phyloP scores from a whole-genome alignment of 2,113 vertebrate species.

The Drymodes brunneopygia region DNA sequence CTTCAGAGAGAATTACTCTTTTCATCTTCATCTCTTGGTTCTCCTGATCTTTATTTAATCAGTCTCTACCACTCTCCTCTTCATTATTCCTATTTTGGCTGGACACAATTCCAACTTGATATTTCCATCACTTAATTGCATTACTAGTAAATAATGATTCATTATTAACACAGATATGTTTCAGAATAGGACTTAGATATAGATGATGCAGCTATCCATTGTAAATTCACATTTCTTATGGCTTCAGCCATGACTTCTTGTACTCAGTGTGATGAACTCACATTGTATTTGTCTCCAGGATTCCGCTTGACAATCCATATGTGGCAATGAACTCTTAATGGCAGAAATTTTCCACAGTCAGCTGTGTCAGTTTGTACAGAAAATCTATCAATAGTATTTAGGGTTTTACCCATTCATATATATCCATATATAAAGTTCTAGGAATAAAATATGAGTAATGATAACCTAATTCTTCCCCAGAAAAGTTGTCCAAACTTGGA shows the following conservation, averaged over 20 bases:
- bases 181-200: background rate
- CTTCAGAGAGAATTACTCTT: background rate
- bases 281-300: fast-evolving
- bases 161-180: background rate
- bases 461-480: background rate
- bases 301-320: background rate
- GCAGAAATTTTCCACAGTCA: background rate
- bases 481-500: background rate
- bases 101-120: background rate
- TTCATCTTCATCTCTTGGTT: background rate
- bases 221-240: background rate
- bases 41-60: background rate
- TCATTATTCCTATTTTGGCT: background rate
- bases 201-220: background rate
- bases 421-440: too few species aligned
- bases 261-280: background rate
- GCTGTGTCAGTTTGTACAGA: background rate
- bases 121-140: background rate
- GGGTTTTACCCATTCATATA: background rate
- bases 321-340: background rate
- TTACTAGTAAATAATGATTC: background rate
- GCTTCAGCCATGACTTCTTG: background rate
- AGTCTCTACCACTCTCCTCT: background rate
- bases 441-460: background rate
- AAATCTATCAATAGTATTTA: background rate